phyloP scores from a whole-genome alignment of 2,888 invertebrate genomes.

The Pristionchus maxplancki region DNA sequence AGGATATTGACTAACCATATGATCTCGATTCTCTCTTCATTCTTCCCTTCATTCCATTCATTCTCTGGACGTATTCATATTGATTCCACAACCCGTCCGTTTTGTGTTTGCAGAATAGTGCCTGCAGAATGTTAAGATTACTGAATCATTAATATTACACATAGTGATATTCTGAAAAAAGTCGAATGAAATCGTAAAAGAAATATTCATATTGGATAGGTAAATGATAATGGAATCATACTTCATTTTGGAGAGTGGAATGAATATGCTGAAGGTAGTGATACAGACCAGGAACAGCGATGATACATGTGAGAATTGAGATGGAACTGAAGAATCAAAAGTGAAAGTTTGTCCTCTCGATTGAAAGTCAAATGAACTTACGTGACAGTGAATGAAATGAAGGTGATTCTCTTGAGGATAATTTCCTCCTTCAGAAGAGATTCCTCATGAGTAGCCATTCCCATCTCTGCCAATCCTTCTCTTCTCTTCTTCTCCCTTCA shows the following conservation, averaged over 20 bases:
- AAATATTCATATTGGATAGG: not conserved
- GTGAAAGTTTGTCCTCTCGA: not conserved
- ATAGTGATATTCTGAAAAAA: too few relatives aligned
- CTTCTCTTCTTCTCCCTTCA: slow-evolving; percentile 11
- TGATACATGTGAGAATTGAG: slow-evolving; percentile 36
- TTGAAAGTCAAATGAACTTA: not conserved
- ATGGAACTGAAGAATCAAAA: slow-evolving; percentile 41
- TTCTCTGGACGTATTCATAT: slow-evolving; percentile 60
- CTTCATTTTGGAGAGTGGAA: slow-evolving; percentile 48
- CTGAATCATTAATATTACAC: not conserved
- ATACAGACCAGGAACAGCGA: slow-evolving; percentile 44
- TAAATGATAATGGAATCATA: not conserved
- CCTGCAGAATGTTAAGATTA: slow-evolving; percentile 31
- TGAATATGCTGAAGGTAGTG: slow-evolving; percentile 49
- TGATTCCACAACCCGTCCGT: slow-evolving; percentile 54
- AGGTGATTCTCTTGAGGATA: slow-evolving; percentile 22
- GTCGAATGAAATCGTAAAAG: too few relatives aligned
- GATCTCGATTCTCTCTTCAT: slow-evolving; percentile 32
- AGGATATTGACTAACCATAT: not conserved
- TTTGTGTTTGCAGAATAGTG: slow-evolving; percentile 60
- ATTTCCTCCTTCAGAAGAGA: slow-evolving; percentile 6
- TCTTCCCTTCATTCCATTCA: slow-evolving; percentile 37
- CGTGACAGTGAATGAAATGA: slow-evolving; percentile 30
- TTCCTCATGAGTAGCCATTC: not conserved
- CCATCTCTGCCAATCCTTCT: not conserved